These are phyloP conservation scores for Erinaceus europaeus DNA, from an alignment of 2,113 vertebrate species.

Conservation along the genomic window DNA sequence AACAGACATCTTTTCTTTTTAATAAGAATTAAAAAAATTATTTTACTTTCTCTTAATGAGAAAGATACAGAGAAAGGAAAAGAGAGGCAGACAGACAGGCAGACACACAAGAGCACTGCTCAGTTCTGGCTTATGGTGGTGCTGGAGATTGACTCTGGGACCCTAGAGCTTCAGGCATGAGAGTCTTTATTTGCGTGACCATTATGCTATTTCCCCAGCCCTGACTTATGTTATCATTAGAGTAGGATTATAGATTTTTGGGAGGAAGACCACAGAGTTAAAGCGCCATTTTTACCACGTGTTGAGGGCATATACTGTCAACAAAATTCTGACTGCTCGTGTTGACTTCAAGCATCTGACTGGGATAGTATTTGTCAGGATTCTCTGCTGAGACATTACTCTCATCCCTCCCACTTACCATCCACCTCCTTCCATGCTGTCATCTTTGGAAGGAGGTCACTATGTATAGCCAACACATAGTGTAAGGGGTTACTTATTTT, in stretches of 20 bases:
- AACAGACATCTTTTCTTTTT: too few species aligned
- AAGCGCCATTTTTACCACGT: background rate
- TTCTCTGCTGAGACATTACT: background rate
- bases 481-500: too few species aligned
- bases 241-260: background rate
- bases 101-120: too few species aligned
- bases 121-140: too few species aligned
- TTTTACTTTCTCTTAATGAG: too few species aligned
- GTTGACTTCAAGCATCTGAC: background rate
- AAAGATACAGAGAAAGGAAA: too few species aligned
- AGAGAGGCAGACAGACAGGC: too few species aligned
- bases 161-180: too few species aligned
- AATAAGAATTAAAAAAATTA: too few species aligned
- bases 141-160: too few species aligned
- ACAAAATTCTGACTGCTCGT: background rate
- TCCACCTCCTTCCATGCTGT: background rate
- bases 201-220: too few species aligned
- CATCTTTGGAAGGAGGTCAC: constrained; percentile 17
- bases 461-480: background rate
- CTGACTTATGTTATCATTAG: background rate
- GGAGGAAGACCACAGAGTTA: background rate
- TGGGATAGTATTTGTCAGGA: background rate
- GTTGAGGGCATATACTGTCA: background rate
- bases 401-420: background rate
- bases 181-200: too few species aligned